These are phyloP conservation scores for Tyto alba DNA, from an alignment of 2,113 vertebrate genomes.

Conservation along the genomic window DNA sequence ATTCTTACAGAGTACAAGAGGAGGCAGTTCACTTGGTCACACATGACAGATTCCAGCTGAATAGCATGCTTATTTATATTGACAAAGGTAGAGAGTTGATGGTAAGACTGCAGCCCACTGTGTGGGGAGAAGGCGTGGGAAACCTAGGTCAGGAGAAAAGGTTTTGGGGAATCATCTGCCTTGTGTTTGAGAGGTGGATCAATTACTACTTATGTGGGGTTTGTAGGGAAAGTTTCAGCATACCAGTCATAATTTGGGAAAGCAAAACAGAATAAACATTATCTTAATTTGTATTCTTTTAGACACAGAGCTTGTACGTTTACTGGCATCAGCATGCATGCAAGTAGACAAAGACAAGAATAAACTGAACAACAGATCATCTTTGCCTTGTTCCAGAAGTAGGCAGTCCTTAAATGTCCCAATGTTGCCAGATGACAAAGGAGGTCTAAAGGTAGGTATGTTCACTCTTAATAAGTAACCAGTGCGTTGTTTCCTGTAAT, in stretches of 20 bases:
- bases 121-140: background rate
- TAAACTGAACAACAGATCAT: conserved; percentile 73
- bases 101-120: background rate
- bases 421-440: conserved; percentile 87
- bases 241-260: background rate
- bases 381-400: conserved; percentile 74
- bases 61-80: background rate
- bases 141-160: background rate
- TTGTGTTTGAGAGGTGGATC: background rate
- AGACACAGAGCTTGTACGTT: conserved; percentile 95
- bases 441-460: conserved; percentile 86
- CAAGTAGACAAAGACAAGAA: conserved; percentile 88
- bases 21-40: background rate
- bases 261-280: background rate
- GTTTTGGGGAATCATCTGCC: background rate
- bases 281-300: background rate
- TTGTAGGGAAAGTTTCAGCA: background rate
- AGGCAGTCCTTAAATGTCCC: conserved; percentile 80
- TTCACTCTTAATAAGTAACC: background rate
- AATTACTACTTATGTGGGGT: background rate
- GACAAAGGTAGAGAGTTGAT: background rate
- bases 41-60: background rate
- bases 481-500: background rate
- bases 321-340: conserved; percentile 96
- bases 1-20: background rate